Percentiles rank a stretch among this genome's conserved stretches.
These are phyloP conservation scores for Lamellibrachia satsuma DNA, from an alignment of 2,888 invertebrate species.

Conservation along the genomic window DNA sequence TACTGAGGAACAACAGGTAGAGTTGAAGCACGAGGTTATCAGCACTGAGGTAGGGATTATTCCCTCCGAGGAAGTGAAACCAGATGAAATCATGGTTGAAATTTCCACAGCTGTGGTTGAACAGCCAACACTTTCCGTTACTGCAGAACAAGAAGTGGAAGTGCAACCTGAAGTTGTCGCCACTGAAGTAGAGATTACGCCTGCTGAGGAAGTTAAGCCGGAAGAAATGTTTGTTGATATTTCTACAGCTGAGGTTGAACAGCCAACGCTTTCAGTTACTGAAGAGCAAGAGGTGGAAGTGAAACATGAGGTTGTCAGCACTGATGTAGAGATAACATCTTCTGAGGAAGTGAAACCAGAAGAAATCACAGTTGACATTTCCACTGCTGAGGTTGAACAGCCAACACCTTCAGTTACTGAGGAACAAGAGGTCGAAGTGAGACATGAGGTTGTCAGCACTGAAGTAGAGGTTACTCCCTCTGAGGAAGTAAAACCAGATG, in stretches of 20 bases:
- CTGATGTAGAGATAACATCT: background rate
- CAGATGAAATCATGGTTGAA: constrained; percentile 31
- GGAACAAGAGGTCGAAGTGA: background rate
- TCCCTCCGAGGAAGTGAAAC: constrained; percentile 29
- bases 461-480: constrained; percentile 18
- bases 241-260: background rate
- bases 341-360: background rate
- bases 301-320: background rate
- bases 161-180: background rate
- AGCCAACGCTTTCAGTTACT: too few species aligned
- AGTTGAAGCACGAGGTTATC: constrained; percentile 27
- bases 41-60: constrained; percentile 24
- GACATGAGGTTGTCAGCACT: background rate
- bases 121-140: background rate
- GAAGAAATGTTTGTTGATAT: background rate
- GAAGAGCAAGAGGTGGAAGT: background rate
- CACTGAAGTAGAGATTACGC: background rate
- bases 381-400: background rate
- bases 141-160: background rate
- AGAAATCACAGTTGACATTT: background rate
- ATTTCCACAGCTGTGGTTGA: constrained; percentile 32
- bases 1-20: constrained; percentile 26
- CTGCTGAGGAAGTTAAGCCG: background rate
- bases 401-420: background rate
- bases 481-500: constrained; percentile 27